phyloP scores from a whole-genome alignment of 1,140 invertebrate genomes.

The Lordiphosa clarofinis region DNA sequence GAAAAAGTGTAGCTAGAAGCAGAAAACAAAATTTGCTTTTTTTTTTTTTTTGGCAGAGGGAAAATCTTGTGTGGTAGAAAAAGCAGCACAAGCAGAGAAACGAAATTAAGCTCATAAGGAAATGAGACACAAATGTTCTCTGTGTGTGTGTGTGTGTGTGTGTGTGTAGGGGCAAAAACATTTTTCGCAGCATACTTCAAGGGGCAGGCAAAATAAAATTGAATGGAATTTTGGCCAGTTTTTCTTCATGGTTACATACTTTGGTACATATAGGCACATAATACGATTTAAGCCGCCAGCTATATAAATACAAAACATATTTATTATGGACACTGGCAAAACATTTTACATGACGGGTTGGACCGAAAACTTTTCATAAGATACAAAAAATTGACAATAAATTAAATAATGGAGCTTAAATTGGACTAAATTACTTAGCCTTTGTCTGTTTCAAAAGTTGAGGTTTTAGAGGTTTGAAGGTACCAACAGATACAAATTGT shows the following conservation, averaged over 20 bases:
- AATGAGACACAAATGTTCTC: conserved; percentile 69
- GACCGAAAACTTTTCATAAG: too few relatives aligned
- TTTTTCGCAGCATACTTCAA: conserved; percentile 62
- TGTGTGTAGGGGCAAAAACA: conserved; percentile 37
- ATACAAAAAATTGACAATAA: too few relatives aligned
- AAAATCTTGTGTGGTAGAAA: background rate
- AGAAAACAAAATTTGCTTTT: conserved; percentile 9
- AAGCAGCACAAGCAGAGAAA: conserved; percentile 51
- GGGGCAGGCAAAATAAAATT: conserved; percentile 49
- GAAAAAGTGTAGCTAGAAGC: conserved; percentile 64
- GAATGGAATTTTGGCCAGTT: conserved; percentile 42
- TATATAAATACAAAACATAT: conserved; percentile 20
- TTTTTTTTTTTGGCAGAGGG: conserved; percentile 13
- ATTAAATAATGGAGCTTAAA: too few relatives aligned
- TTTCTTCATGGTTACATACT: conserved; percentile 11
- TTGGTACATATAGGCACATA: conserved; percentile 16
- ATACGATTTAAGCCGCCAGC: conserved; percentile 54
- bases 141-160: conserved; percentile 38
- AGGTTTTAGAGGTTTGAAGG: too few relatives aligned
- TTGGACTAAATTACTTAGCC: too few relatives aligned
- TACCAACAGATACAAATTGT: too few relatives aligned
- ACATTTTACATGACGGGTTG: background rate
- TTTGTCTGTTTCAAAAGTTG: too few relatives aligned
- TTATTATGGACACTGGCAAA: conserved; percentile 20
- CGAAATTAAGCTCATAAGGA: conserved; percentile 75